Base-by-base conservation (phyloP, 2,797 vertebrate genomes). In the Bradypodion pumilum region DNA sequence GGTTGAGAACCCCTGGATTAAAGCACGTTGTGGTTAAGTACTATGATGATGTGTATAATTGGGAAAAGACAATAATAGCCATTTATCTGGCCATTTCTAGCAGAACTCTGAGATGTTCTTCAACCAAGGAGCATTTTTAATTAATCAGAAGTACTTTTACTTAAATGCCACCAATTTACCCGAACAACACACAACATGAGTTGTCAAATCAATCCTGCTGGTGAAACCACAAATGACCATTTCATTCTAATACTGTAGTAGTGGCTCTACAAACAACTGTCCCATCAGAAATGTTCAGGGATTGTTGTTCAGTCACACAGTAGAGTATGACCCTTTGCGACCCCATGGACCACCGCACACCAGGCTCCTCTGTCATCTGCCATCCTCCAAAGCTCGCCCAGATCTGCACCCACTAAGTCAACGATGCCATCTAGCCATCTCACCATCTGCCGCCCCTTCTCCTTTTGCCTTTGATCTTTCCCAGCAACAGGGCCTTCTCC, bases 71-170 rank as follows among this genome's bases (percentile, higher is more conserved):
- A 72, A 19, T 15, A 40, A 19, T 44, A 66, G 25, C 32, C 46
- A n/a, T 82, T 70, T 78, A 62, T 63, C 46, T 42, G 37, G 52
- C 52, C 52, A 16, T 65, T 35, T 37, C 56, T 3, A 49, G 13
- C 29, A 35, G n/a, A 49, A 40, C 27, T 27, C 19, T n/a, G 65
- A 70, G 37, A 44, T 62, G 37, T 19, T 69, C 65, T 83, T 83
- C 73, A 76, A 78, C 74, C 19, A 46, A 35, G 52, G 29, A 27
- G 12, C 7, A 16, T n/a, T 73, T 60, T 52, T 37, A 32, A 25
- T 23, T 62, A 16, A 72, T 63, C 15, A 82, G 23, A 88, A 88
- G 84, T 66, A 12, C 27, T 70, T 75, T 78, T 86, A 63, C 66
- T 86, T 77, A 35, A 90, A 88, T 80, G 15, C n/a, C 0, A 1